Base-by-base conservation (phyloP, 2,113 vertebrate species). In the Apaloderma vittatum region DNA sequence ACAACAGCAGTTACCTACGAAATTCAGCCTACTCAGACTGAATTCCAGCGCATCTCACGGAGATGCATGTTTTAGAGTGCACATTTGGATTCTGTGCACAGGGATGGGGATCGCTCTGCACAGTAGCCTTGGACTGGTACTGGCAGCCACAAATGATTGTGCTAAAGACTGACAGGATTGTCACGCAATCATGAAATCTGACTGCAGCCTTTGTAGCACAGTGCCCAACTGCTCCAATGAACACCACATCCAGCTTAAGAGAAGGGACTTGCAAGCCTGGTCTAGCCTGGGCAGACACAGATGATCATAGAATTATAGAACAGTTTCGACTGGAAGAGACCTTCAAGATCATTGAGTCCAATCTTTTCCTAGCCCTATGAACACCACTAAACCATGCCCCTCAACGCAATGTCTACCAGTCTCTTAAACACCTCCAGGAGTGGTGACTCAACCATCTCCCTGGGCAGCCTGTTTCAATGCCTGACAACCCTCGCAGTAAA, bases 171-270 rank as follows among this genome's bases (percentile, higher is more conserved):
- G 37, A 46, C 52, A 37, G 21, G 32, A 36, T 7, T 18, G 40
- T 6, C 4, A 0, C 9, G 21, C 11, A 63, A 65, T 29, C 12
- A 8, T 3, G 43, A 62, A 37, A 36, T 20, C 20, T 6, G 34
- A 40, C 36, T 18, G 37, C 43, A 36, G 61, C 23, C 32, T 57
- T 36, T 6, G 40, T 22, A 23, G 43, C 2, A 6, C 13, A 7
- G n/a, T 16, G 29, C 43, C 22, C 0, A 1, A 32, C 21, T 2
- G 8, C 11, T 24, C 15, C 5, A 5, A 6, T 26, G 36, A 72
- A 30, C 37, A 21, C 26, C 54, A 49, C 30, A 37, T 3, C 2
- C 30, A 29, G 37, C 22, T 54, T 48, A 45, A 43, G 17, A 65
- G 55, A 74, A 75, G 40, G 43, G 51, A 30, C 15, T 74, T 51